phyloP scores from a whole-genome alignment of 2,797 vertebrate species.

The Melanotaenia nigrans region DNA sequence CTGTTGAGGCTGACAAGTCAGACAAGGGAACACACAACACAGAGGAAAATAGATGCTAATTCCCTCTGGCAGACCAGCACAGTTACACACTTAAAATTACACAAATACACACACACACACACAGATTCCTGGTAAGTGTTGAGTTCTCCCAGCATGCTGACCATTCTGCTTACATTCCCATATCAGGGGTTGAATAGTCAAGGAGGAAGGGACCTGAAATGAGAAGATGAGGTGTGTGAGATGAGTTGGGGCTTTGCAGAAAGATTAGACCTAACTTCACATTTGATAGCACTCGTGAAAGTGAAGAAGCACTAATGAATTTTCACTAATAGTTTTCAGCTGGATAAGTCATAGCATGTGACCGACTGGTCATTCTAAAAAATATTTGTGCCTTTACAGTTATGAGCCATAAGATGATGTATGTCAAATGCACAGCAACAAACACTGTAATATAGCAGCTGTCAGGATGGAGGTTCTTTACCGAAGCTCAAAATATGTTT shows the following conservation, averaged over 20 bases:
- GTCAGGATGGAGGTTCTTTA: neutral
- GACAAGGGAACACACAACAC: slow-evolving; percentile 30
- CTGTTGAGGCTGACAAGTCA: slow-evolving; percentile 42
- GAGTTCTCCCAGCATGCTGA: slow-evolving; percentile 45
- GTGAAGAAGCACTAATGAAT: neutral
- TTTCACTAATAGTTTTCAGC: neutral
- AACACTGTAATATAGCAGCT: neutral
- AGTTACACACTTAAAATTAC: slow-evolving; percentile 16
- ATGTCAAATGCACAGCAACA: neutral
- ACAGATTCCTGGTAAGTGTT: slow-evolving; percentile 40
- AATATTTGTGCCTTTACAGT: neutral
- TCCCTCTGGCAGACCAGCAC: slow-evolving; percentile 50
- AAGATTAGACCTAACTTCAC: neutral
- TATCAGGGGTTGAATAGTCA: slow-evolving; percentile 38
- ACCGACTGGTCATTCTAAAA: neutral
- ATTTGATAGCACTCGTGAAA: neutral
- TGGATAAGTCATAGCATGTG: neutral
- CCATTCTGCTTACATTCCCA: slow-evolving; percentile 45
- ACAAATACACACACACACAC: slow-evolving; percentile 1
- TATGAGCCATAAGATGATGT: neutral
- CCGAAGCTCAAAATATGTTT: neutral
- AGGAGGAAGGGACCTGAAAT: slow-evolving; percentile 25
- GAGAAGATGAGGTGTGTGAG: slow-evolving; percentile 18
- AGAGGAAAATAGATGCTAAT: slow-evolving; percentile 52
- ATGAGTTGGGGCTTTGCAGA: neutral